Evolutionary conservation across 2,888 invertebrate species (phyloP).

Genomic region (Conistra vaccinii): DNA sequence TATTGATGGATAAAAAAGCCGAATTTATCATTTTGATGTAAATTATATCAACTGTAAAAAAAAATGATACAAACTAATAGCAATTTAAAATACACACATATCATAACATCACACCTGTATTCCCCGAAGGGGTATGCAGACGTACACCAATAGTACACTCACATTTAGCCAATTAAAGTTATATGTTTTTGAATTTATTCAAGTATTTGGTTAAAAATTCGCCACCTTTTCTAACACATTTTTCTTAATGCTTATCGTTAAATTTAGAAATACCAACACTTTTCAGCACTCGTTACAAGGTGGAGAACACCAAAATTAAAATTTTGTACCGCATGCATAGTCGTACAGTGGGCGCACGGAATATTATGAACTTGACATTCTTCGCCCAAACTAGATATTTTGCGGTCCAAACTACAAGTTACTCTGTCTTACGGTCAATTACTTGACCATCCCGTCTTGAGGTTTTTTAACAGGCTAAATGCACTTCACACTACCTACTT

Average conservation of each 20-base stretch:
- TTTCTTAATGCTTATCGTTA: not conserved
- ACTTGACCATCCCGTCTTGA: not conserved
- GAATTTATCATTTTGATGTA: too few species aligned
- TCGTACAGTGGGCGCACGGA: not conserved
- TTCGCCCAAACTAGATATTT: not conserved
- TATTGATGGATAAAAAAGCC: too few species aligned
- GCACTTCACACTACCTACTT: not conserved
- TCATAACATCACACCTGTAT: not conserved
- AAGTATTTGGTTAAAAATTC: not conserved
- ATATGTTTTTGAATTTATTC: not conserved
- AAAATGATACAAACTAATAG: too few species aligned
- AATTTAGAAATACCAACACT: conserved; percentile 29
- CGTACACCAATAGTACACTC: not conserved
- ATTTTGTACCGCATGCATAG: not conserved
- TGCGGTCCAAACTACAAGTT: not conserved
- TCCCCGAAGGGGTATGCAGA: not conserved
- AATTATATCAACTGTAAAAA: too few species aligned
- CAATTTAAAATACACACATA: not conserved
- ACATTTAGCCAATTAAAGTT: not conserved
- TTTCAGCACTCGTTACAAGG: conserved; percentile 1
- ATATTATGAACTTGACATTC: conserved; percentile 18
- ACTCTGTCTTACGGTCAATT: not conserved
- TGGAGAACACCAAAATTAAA: not conserved
- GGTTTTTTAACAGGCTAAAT: too few species aligned
- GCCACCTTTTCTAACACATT: not conserved